Conservation (phyloP, 2,888 invertebrate species). For the Choristoneura rosaceana region DNA sequence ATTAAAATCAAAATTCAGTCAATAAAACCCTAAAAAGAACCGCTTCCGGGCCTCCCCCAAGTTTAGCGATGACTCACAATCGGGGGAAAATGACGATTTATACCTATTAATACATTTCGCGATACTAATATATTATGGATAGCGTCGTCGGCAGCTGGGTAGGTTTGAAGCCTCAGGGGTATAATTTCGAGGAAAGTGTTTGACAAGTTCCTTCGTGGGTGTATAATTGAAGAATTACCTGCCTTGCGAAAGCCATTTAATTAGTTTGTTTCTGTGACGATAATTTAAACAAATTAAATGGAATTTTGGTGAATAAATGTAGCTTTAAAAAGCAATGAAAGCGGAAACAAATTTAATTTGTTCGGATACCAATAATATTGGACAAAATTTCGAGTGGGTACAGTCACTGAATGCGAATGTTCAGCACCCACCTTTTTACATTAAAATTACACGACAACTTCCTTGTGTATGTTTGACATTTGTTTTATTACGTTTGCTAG, state of each 20-base stretch:
- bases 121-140: constrained; percentile 21
- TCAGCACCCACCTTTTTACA: neutral
- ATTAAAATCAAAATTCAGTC: constrained; percentile 26
- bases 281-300: constrained; percentile 19
- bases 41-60: constrained; percentile 36
- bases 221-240: constrained; percentile 36
- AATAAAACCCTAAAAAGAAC: constrained; percentile 32
- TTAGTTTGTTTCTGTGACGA: constrained; percentile 17
- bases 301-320: constrained; percentile 14
- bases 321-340: neutral
- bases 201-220: constrained; percentile 28
- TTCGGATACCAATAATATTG: neutral
- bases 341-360: neutral
- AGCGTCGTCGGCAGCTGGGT: constrained; percentile 9
- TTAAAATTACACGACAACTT: neutral
- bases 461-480: too few relatives aligned
- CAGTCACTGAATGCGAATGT: neutral
- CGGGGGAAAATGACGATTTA: constrained; percentile 33
- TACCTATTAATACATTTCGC: constrained; percentile 38
- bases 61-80: constrained; percentile 38
- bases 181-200: constrained; percentile 29
- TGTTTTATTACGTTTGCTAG: too few relatives aligned
- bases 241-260: constrained; percentile 26
- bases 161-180: constrained; percentile 32
- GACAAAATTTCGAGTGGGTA: neutral